Percentiles rank a stretch among this genome's conserved stretches.
Evolutionary conservation across 2,797 vertebrate species (phyloP).

Genomic region (Argya squamiceps): DNA sequence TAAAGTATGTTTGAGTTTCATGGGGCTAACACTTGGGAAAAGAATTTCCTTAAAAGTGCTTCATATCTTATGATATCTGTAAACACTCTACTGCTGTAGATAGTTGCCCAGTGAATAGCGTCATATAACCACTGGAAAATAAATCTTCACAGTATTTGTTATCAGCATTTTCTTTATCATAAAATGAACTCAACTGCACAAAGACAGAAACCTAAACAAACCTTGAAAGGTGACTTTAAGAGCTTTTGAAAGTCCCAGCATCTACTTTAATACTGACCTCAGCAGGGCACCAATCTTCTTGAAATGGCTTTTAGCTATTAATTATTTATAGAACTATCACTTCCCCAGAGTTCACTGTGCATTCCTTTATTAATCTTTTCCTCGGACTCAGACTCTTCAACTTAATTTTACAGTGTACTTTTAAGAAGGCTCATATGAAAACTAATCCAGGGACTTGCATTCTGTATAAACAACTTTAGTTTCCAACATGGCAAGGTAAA

Average conservation of each 20-base stretch:
- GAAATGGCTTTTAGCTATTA: constrained; percentile 55
- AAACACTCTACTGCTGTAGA: constrained; percentile 26
- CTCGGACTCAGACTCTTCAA: constrained; percentile 21
- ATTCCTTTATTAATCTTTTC: constrained; percentile 37
- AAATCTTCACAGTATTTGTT: constrained; percentile 43
- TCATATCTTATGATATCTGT: constrained; percentile 61
- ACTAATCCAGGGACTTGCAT: constrained; percentile 38
- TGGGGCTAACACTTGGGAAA: constrained; percentile 18
- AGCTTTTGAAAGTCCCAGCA: constrained; percentile 32
- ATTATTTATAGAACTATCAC: constrained; percentile 57
- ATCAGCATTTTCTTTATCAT: constrained; percentile 43
- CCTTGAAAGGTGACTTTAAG: constrained; percentile 29
- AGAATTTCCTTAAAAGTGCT: constrained; percentile 64
- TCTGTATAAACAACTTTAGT: constrained; percentile 39
- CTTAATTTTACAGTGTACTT: constrained; percentile 33
- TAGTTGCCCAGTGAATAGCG: constrained; percentile 29
- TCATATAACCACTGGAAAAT: constrained; percentile 4
- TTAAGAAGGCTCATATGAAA: constrained; percentile 28
- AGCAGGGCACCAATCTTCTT: constrained; percentile 5
- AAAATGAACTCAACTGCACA: constrained; percentile 33
- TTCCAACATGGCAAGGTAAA: constrained; percentile 33
- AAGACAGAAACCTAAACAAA: constrained; percentile 54
- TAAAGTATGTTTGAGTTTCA: constrained; percentile 55
- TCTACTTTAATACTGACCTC: constrained; percentile 36
- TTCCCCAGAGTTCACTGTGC: background rate